Conservation (phyloP, 2,113 vertebrate genomes). For the Oxyura jamaicensis region DNA sequence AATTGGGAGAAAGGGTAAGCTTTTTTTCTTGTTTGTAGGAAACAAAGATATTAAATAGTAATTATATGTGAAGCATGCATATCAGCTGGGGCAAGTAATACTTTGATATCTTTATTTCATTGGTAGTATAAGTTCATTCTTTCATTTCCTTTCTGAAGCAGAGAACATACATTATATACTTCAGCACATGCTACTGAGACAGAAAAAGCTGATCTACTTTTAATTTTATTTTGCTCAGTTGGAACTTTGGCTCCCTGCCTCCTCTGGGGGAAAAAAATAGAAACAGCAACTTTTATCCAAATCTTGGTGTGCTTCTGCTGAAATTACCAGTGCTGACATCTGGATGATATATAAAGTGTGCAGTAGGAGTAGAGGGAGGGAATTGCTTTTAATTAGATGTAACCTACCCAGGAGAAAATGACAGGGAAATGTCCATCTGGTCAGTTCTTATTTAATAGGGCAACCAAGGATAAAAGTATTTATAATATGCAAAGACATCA, state of each 20-base stretch:
- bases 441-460: conserved; percentile 64
- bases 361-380: conserved; percentile 29
- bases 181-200: not conserved
- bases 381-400: conserved; percentile 75
- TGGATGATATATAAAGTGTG: conserved; percentile 53
- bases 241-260: conserved; percentile 23
- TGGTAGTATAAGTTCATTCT: not conserved
- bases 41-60: conserved; percentile 62
- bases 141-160: conserved; percentile 56
- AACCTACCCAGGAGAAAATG: conserved; percentile 53
- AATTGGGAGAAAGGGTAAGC: conserved; percentile 33
- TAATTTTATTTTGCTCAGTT: conserved; percentile 58
- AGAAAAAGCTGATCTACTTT: conserved; percentile 36
- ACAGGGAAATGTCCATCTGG: conserved; percentile 61
- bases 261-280: conserved; percentile 12
- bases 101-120: conserved; percentile 59
- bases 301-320: conserved; percentile 64
- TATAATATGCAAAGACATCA: not conserved
- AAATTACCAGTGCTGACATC: conserved; percentile 72
- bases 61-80: conserved; percentile 35
- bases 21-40: conserved; percentile 38
- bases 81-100: conserved; percentile 57
- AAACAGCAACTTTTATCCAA: conserved; percentile 53
- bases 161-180: conserved; percentile 21
- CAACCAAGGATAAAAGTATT: conserved; percentile 31